These are phyloP conservation scores for Tursiops truncatus DNA, from an alignment of 2,113 vertebrate species.

Conservation along the genomic window DNA sequence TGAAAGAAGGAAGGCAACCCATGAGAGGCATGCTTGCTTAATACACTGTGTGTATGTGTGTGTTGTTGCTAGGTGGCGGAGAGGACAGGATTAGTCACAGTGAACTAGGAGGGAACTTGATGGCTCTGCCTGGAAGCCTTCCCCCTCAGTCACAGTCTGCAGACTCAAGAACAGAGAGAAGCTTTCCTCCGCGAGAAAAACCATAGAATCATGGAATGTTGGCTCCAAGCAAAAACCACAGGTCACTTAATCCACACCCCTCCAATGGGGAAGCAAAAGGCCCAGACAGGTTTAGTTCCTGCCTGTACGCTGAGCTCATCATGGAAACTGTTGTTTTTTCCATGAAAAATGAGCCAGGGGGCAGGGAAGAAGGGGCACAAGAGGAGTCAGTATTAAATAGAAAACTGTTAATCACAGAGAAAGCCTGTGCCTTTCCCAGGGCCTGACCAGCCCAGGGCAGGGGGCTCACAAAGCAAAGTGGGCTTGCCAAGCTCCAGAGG, in stretches of 20 bases:
- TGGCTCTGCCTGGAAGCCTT: slow-evolving; percentile 7
- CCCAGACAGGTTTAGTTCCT: slow-evolving; percentile 5
- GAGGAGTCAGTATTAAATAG: background rate
- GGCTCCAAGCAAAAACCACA: background rate
- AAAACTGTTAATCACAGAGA: background rate
- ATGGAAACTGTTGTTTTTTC: slow-evolving; percentile 39
- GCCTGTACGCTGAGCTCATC: slow-evolving; percentile 18
- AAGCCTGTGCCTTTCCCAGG: background rate
- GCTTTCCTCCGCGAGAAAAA: background rate
- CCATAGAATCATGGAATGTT: background rate
- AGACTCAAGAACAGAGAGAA: background rate
- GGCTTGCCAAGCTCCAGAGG: background rate
- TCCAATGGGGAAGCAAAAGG: background rate
- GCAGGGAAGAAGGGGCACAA: background rate
- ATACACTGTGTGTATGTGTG: background rate
- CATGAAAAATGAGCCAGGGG: background rate
- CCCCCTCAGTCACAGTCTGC: background rate
- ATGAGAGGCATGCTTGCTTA: background rate
- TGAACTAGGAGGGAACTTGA: background rate
- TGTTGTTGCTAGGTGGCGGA: slow-evolving; percentile 45
- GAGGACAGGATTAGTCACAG: slow-evolving; percentile 36
- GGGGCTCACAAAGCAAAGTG: background rate
- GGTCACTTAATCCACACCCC: background rate
- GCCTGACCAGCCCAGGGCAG: background rate
- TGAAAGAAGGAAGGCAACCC: background rate